phyloP scores from a whole-genome alignment of 2,888 invertebrate species.

The Cephus pygmeus region DNA sequence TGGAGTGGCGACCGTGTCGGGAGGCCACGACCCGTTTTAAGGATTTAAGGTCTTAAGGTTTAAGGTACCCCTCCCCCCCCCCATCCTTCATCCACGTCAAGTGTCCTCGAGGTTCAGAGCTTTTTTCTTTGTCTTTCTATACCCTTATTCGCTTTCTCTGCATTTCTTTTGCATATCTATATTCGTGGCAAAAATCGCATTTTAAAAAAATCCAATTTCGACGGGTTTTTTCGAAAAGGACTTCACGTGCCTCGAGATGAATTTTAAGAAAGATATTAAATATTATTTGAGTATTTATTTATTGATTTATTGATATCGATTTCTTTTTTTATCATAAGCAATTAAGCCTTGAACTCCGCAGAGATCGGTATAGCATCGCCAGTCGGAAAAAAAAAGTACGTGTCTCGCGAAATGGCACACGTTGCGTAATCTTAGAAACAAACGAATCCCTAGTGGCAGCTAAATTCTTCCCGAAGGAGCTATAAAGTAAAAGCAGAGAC shows the following conservation, averaged over 20 bases:
- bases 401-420: neutral
- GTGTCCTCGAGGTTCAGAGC: neutral
- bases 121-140: neutral
- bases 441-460: conserved; percentile 4
- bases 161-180: neutral
- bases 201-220: no score
- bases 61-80: neutral
- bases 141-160: neutral
- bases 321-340: neutral
- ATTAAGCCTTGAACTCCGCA: neutral
- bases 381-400: neutral
- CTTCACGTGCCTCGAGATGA: no score
- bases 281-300: no score
- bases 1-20: neutral
- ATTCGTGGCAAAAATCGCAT: no score
- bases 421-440: neutral
- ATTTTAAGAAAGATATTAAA: no score
- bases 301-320: no score
- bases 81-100: neutral
- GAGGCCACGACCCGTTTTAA: neutral
- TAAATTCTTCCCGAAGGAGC: conserved; percentile 4
- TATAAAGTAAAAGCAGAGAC: conserved; percentile 4
- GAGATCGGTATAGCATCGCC: no score
- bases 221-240: no score
- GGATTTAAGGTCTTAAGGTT: neutral